Conservation (phyloP, 2,888 invertebrate species). For the Vesta saturnalis region DNA sequence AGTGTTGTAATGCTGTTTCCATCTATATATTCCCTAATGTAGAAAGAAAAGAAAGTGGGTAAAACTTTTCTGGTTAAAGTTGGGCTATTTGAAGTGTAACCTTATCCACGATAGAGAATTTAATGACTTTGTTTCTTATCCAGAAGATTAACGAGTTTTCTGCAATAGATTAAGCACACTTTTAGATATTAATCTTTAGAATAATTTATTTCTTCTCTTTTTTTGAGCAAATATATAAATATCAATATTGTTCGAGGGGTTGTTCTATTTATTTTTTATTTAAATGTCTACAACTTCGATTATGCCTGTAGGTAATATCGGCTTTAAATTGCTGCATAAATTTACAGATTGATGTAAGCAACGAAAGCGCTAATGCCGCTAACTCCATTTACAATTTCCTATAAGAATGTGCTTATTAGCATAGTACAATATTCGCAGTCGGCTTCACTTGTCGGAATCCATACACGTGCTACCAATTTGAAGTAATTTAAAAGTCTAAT, state of each 20-base stretch:
- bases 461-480: constrained; percentile 38
- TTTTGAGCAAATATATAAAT: no score
- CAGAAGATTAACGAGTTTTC: constrained; percentile 58
- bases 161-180: constrained; percentile 57
- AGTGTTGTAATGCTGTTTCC: constrained; percentile 37
- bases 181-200: constrained; percentile 56
- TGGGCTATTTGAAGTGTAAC: constrained; percentile 54
- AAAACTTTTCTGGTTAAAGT: constrained; percentile 60
- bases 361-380: constrained; percentile 19
- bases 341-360: constrained; percentile 22
- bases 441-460: constrained; percentile 40
- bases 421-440: constrained; percentile 39
- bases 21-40: constrained; percentile 35
- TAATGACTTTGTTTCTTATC: constrained; percentile 61
- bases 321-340: constrained; percentile 18
- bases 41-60: constrained; percentile 41
- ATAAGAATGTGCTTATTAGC: constrained; percentile 38
- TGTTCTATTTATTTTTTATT: no score
- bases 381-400: constrained; percentile 22
- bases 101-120: constrained; percentile 57
- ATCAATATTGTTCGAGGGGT: no score
- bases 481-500: constrained; percentile 41
- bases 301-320: neutral
- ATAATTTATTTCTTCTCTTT: no score
- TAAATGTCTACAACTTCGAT: neutral